A percentile compares a stretch with the other conserved stretches of the same genome.
phyloP scores from a whole-genome alignment of 1,140 invertebrate species.

The Leucophenga varia region DNA sequence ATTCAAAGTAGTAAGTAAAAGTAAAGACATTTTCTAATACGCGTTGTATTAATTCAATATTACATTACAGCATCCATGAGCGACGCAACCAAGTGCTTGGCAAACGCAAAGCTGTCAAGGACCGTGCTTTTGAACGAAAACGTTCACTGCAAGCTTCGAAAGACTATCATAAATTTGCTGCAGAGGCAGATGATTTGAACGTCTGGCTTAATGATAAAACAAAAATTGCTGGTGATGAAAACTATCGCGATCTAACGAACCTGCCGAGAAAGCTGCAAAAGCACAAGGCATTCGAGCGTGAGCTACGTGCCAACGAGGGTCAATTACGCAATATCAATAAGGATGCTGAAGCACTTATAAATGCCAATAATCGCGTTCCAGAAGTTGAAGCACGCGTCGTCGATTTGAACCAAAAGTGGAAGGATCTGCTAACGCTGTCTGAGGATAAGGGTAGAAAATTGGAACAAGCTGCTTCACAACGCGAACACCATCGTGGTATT shows the following conservation, averaged over 20 bases:
- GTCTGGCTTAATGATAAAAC: slow-evolving; percentile 92
- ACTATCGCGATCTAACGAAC: slow-evolving; percentile 88
- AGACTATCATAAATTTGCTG: slow-evolving; percentile 82
- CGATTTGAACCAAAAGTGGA: slow-evolving; percentile 75
- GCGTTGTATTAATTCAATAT: neutral
- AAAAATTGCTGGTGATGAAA: slow-evolving; percentile 88
- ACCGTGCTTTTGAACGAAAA: slow-evolving; percentile 70
- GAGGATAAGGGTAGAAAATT: slow-evolving; percentile 81
- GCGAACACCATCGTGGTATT: slow-evolving; percentile 60
- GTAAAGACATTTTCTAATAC: neutral
- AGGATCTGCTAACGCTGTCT: slow-evolving; percentile 67
- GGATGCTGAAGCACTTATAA: slow-evolving; percentile 69
- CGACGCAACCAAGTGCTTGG: slow-evolving; percentile 74
- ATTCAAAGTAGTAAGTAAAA: slow-evolving; percentile 72
- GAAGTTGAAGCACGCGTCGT: slow-evolving; percentile 68
- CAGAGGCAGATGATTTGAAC: slow-evolving; percentile 83
- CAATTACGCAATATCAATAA: slow-evolving; percentile 83
- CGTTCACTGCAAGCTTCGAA: slow-evolving; percentile 75
- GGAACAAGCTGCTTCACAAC: slow-evolving; percentile 57
- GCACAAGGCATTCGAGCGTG: slow-evolving; percentile 96
- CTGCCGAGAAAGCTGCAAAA: slow-evolving; percentile 93
- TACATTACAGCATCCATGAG: slow-evolving; percentile 66
- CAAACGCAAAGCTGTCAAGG: slow-evolving; percentile 73
- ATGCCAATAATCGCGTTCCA: slow-evolving; percentile 68
- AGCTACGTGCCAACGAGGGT: slow-evolving; percentile 88